These are phyloP conservation scores for Dascyllus trimaculatus DNA, from an alignment of 2,113 vertebrate genomes.

Conservation along the genomic window DNA sequence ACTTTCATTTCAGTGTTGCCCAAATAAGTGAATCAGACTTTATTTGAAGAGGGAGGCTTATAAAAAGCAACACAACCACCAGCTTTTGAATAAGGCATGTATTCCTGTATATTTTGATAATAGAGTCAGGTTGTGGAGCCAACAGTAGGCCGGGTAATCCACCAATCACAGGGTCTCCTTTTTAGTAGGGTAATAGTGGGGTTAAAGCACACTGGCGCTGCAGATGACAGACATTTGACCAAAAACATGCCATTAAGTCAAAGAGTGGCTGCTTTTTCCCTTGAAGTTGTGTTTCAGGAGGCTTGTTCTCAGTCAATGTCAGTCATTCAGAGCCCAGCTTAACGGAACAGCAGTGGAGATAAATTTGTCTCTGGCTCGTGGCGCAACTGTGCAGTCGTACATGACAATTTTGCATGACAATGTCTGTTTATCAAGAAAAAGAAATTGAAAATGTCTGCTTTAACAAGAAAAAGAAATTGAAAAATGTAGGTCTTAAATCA, in stretches of 20 bases:
- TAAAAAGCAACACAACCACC: conserved; percentile 36
- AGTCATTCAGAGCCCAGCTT: conserved; percentile 19
- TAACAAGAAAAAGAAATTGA: too few species aligned
- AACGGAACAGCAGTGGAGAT: neutral
- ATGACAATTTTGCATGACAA: conserved; percentile 5
- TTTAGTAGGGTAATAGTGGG: conserved; percentile 67
- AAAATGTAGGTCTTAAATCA: neutral
- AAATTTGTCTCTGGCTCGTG: conserved; percentile 15
- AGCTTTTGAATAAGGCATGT: conserved; percentile 38
- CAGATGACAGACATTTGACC: conserved; percentile 60
- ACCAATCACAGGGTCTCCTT: conserved; percentile 58
- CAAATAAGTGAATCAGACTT: neutral
- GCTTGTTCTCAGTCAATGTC: conserved; percentile 16
- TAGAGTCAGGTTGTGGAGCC: conserved; percentile 35
- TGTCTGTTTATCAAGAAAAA: too few species aligned
- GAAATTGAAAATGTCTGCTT: too few species aligned
- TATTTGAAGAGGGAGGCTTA: conserved; percentile 30
- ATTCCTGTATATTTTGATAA: conserved; percentile 70
- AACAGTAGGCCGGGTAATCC: conserved; percentile 39
- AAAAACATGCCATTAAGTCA: conserved; percentile 70
- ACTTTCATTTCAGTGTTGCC: conserved; percentile 14
- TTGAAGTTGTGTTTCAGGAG: conserved; percentile 26
- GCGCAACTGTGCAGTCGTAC: neutral
- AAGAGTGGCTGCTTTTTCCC: conserved; percentile 34
- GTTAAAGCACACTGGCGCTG: conserved; percentile 36